A percentile compares a stretch with the other conserved stretches of the same genome.
Evolutionary conservation across 2,888 invertebrate species (phyloP).

Genomic region (Sesia bembeciformis): DNA sequence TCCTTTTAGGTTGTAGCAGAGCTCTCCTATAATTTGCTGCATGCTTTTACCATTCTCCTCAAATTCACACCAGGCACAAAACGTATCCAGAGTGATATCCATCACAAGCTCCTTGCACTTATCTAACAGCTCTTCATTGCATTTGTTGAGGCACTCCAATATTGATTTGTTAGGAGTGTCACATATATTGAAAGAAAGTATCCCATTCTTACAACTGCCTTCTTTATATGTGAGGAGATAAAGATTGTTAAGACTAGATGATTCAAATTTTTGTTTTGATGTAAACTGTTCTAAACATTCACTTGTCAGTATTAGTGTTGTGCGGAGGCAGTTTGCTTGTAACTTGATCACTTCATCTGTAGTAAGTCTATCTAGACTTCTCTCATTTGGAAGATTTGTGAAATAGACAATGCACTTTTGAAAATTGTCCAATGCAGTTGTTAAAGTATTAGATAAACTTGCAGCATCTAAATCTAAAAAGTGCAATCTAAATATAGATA

Average conservation of each 20-base stretch:
- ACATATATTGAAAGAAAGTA: slow-evolving; percentile 19
- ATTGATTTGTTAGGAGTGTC: slow-evolving; percentile 28
- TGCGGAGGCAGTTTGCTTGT: slow-evolving; percentile 36
- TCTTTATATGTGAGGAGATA: slow-evolving; percentile 38
- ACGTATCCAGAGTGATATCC: slow-evolving; percentile 55
- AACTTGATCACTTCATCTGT: slow-evolving; percentile 42
- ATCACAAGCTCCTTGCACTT: slow-evolving; percentile 43
- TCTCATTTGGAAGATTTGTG: slow-evolving; percentile 39
- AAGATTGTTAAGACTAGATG: slow-evolving; percentile 22
- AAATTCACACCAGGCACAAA: slow-evolving; percentile 64
- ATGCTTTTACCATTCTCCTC: slow-evolving; percentile 42
- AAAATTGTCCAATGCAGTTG: slow-evolving; percentile 27
- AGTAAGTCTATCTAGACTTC: slow-evolving; percentile 28
- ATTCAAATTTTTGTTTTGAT: slow-evolving; percentile 21
- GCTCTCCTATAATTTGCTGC: slow-evolving; percentile 51
- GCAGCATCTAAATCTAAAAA: slow-evolving; percentile 30
- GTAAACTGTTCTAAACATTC: slow-evolving; percentile 33
- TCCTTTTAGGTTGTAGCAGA: slow-evolving; percentile 36
- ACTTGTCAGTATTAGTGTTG: slow-evolving; percentile 26
- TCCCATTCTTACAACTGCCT: slow-evolving; percentile 18
- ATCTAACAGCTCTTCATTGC: slow-evolving; percentile 38
- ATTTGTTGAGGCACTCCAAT: slow-evolving; percentile 33
- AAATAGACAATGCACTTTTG: slow-evolving; percentile 43
- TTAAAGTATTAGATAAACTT: slow-evolving; percentile 13
- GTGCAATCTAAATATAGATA: slow-evolving; percentile 37